Evolutionary conservation across 2,888 invertebrate genomes (phyloP), one percentile per base, ranked within the genome.

Genomic region (Fissipunctia ypsillon): DNA sequence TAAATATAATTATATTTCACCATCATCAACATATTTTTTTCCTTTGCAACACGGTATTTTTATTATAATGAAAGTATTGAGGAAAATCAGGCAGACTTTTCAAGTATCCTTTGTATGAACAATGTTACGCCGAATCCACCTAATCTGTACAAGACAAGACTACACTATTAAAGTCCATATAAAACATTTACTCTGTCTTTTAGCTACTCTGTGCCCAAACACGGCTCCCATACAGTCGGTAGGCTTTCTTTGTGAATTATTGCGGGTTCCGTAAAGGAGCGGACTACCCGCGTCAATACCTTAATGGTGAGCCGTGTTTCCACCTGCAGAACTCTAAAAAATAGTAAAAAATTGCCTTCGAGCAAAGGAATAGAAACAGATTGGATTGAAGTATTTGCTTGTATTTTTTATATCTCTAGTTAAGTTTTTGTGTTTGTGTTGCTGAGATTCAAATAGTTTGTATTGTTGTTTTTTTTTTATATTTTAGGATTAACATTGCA

Each of bases 191-290:
- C 57, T 87, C 81, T 79, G 45, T 66, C 28, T 5, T 63, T 54
- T 66, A 59, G 52, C 28, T 84, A 84, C 72, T 93, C 94, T 93
- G 69, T 91, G 89, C 60, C 76, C 61, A 88, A 86, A 86, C 88
- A 90, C 91, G 90, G 91, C 91, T 93, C 88, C 88, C 85, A 91
- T 93, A 94, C 93, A 91, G 92, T 74, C 76, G 78, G 92, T 84
- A 88, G 93, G 91, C 89, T 92, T 94, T 94, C 94, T 95, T 95
- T 95, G 95, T 95, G 94, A 95, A 95, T 95, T 95, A 95, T 95
- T 93, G 92, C 94, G 93, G 94, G 92, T 90, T 91, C 91, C 91
- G 91, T 82, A 88, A 89, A 88, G 89, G 88, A 87, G 86, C 84
- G 90, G 83, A 87, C 86, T 87, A 89, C 88, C 90, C 88, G 90